Conservation (phyloP, 2,888 invertebrate genomes). For the Drosophila koepferae region DNA sequence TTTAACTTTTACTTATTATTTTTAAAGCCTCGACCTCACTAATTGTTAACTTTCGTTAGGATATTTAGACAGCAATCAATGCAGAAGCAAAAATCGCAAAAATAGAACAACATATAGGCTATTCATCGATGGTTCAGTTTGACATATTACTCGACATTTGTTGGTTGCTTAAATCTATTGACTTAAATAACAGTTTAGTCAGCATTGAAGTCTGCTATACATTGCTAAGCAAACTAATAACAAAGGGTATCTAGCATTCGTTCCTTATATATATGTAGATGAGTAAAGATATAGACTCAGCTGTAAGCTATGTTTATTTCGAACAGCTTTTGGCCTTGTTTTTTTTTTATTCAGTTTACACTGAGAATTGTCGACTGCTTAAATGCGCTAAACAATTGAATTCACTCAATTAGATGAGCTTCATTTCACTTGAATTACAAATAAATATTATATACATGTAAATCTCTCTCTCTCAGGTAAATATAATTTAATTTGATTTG, state of each 20-base stretch:
- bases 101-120: neutral
- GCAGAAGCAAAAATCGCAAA: neutral
- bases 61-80: neutral
- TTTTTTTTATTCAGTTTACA: slow-evolving; percentile 42
- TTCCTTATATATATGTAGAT: neutral
- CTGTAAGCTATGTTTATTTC: slow-evolving; percentile 8
- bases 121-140: neutral
- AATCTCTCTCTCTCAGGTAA: neutral
- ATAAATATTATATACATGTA: neutral
- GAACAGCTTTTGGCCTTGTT: slow-evolving; percentile 45
- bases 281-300: slow-evolving; percentile 1
- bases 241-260: slow-evolving; percentile 8
- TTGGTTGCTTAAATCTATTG: no score
- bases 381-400: slow-evolving; percentile 51
- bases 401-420: slow-evolving; percentile 46
- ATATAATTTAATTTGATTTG: slow-evolving; percentile 58
- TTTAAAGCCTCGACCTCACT: no score
- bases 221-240: neutral
- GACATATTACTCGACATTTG: neutral
- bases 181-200: neutral
- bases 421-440: slow-evolving; percentile 27
- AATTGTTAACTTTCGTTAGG: neutral
- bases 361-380: slow-evolving; percentile 53
- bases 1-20: no score
- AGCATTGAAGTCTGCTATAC: neutral